Evolutionary conservation across 1,140 invertebrate species (phyloP).

Genomic region (Drosophila mojavensis): DNA sequence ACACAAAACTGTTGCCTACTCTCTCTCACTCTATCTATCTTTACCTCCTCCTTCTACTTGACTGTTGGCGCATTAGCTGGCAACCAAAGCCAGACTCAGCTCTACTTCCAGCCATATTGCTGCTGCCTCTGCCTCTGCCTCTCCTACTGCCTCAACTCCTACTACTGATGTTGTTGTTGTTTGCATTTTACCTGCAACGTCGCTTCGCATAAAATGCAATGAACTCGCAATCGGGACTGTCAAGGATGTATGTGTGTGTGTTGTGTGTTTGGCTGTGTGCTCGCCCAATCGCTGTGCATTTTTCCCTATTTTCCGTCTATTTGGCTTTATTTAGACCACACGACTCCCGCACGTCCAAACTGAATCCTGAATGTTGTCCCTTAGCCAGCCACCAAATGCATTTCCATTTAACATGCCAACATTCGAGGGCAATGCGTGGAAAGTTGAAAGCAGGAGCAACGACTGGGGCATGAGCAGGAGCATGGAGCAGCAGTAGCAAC

Average conservation of each 20-base stretch:
- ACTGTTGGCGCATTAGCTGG: constrained; percentile 53
- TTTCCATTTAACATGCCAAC: constrained; percentile 62
- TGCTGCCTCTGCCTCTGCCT: constrained; percentile 1
- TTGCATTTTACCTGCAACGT: constrained; percentile 78
- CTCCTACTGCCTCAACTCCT: too few species aligned
- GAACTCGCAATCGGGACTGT: constrained; percentile 65
- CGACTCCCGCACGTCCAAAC: constrained; percentile 31
- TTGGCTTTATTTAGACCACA: constrained; percentile 69
- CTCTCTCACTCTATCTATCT: constrained; percentile 19
- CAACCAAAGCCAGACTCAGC: constrained; percentile 43
- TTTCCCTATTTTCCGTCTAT: constrained; percentile 77
- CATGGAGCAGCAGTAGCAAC: neutral
- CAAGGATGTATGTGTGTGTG: constrained; percentile 40
- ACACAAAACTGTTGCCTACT: neutral
- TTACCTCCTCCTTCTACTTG: constrained; percentile 14
- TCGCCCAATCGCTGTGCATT: constrained; percentile 46
- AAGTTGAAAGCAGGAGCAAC: constrained; percentile 10
- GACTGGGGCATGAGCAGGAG: neutral
- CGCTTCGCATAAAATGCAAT: constrained; percentile 78
- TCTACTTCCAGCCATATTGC: constrained; percentile 40
- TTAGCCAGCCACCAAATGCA: constrained; percentile 46
- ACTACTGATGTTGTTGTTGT: constrained; percentile 51
- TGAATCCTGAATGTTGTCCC: constrained; percentile 30
- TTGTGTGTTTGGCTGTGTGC: constrained; percentile 2
- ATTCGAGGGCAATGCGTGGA: constrained; percentile 1